Base-by-base conservation (phyloP, 1,140 invertebrate species). In the Panagrolaimus sp. region DNA sequence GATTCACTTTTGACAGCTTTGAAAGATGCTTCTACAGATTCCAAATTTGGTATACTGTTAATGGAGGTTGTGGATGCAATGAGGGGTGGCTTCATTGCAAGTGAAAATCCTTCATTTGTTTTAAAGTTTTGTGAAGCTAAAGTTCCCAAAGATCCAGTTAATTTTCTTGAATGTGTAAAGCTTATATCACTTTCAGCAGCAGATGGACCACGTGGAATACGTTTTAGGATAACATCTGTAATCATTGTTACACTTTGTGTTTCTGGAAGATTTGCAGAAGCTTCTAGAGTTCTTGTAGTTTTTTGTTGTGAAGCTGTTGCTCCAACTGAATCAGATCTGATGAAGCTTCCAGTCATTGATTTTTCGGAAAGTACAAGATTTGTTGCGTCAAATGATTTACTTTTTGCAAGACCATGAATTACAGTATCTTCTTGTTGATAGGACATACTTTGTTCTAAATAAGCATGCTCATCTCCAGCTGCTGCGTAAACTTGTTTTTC, bases 161-260 rank as follows among this genome's bases (percentile, higher is more conserved):
- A 28, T 58, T 21, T 58, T 17, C 52, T n/a, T 1, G 52, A 10
- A 10, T 26, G 28, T 4, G 21, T 58, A 28, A 58, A 58, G 52
- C 52, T 58, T 26, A 58, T 21, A 21, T 58, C 52, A 58, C 28
- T 28, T 14, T 58, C 52, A 4, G 21, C 10, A 5, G 52, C 52
- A 17, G 14, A 10, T 12, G 28, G 21, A 21, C 21, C 21, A 26
- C 28, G 21, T 28, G 52, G 52, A 17, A 58, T 58, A 21, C 52
- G 52, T 28, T 58, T 58, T 28, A 58, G 52, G 14, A 58, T 58
- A 7, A 58, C 52, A 58, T 58, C 52, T 12, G 52, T 58, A 21
- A 58, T 58, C 52, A 58, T 58, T 1, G 52, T 58, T 4, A 28
- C 28, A 28, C 21, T 26, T 58, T 58, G 21, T 12, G 28, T 26